Conservation (phyloP, 1,140 invertebrate genomes). For the Trichoplusia ni region DNA sequence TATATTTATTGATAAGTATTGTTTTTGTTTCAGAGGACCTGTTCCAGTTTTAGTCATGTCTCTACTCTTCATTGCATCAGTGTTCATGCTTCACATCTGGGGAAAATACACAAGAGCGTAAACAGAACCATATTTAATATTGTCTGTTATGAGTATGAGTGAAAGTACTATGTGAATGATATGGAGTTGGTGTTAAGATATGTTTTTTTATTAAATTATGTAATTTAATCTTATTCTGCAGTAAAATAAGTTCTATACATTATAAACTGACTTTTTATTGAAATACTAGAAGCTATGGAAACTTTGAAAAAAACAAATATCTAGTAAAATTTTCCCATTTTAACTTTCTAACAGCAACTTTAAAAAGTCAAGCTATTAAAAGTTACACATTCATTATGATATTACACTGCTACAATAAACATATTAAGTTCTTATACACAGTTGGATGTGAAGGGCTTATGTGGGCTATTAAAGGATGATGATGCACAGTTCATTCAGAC, state of each 20-base stretch:
- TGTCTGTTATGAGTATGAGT: slow-evolving; percentile 28
- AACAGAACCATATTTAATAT: slow-evolving; percentile 45
- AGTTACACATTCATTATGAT: no score
- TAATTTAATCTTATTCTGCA: slow-evolving; percentile 49
- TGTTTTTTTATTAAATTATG: slow-evolving; percentile 49
- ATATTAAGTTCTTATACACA: no score
- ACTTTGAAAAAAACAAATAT: no score
- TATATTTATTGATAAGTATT: background rate
- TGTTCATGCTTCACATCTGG: slow-evolving; percentile 99
- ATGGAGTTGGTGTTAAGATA: slow-evolving; percentile 29
- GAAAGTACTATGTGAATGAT: slow-evolving; percentile 31
- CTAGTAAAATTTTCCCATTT: no score
- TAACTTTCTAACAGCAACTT: no score
- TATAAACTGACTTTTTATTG: slow-evolving; percentile 5
- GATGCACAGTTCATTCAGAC: no score
- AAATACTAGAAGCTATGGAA: slow-evolving; percentile 94
- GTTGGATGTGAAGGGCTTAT: no score
- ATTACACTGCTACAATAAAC: no score
- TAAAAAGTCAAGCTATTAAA: no score
- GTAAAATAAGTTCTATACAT: slow-evolving; percentile 49
- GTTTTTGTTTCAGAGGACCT: slow-evolving; percentile 90
- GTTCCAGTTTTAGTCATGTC: slow-evolving; percentile 99
- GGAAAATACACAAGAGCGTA: slow-evolving; percentile 99
- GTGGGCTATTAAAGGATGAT: no score
- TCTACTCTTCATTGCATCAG: slow-evolving; percentile 98